phyloP scores from a whole-genome alignment of 2,888 invertebrate genomes.

The Bembecia ichneumoniformis region DNA sequence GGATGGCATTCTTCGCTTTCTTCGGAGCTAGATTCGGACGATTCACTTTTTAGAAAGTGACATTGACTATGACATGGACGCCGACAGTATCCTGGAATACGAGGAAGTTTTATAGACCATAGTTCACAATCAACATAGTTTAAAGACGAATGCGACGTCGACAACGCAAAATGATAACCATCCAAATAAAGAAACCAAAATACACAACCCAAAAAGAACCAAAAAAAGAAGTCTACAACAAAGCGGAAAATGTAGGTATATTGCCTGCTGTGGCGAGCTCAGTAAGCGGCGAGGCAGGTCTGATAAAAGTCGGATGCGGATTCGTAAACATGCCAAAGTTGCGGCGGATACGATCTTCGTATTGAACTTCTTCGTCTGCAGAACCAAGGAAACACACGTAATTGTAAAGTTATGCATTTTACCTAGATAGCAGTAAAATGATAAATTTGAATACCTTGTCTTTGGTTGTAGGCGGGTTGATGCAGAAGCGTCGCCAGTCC shows the following conservation, averaged over 20 bases:
- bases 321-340: constrained; percentile 63
- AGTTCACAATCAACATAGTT: neutral
- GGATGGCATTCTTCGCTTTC: constrained; percentile 49
- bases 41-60: constrained; percentile 41
- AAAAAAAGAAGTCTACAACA: neutral
- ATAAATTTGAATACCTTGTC: constrained; percentile 38
- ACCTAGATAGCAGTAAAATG: neutral
- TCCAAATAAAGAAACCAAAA: constrained; percentile 5
- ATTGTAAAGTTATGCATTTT: neutral
- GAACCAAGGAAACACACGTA: neutral
- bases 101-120: constrained; percentile 8
- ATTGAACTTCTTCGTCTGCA: neutral
- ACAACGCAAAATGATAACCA: constrained; percentile 1
- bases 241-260: constrained; percentile 9
- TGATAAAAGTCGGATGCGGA: constrained; percentile 54
- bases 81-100: constrained; percentile 52
- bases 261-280: constrained; percentile 68
- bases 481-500: constrained; percentile 93
- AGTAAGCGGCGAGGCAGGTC: constrained; percentile 48
- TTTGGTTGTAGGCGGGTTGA: constrained; percentile 77
- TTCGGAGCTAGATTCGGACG: constrained; percentile 58
- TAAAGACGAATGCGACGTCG: constrained; percentile 2
- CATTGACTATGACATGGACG: constrained; percentile 41
- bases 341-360: constrained; percentile 45
- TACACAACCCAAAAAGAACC: constrained; percentile 2